These are phyloP conservation scores for Drosophila longiperda DNA, from an alignment of 2,888 invertebrate genomes.

Conservation along the genomic window DNA sequence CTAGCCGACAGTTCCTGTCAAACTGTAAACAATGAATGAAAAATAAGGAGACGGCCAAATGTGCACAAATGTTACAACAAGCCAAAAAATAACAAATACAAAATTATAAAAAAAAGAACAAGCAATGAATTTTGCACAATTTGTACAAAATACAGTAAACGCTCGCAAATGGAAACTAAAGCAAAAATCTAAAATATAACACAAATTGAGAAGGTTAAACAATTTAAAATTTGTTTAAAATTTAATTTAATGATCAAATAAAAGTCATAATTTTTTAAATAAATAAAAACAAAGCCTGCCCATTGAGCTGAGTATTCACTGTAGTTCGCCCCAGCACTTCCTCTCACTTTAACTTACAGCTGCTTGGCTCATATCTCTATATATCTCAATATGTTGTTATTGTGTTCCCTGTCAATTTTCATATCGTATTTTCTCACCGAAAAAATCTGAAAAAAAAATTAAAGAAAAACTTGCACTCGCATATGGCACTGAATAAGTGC, in stretches of 20 bases:
- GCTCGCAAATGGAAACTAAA: neutral
- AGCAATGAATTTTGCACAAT: slow-evolving; percentile 48
- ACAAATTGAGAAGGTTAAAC: neutral
- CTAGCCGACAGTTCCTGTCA: slow-evolving; percentile 35
- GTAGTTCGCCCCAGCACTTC: neutral
- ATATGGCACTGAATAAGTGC: slow-evolving; percentile 60
- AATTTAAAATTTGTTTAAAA: neutral
- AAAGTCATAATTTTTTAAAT: neutral
- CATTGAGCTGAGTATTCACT: neutral
- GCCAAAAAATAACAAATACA: slow-evolving; percentile 28
- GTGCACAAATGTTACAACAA: slow-evolving; percentile 67
- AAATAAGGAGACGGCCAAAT: slow-evolving; percentile 69
- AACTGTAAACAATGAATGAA: slow-evolving; percentile 57
- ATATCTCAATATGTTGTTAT: slow-evolving; percentile 29
- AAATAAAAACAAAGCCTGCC: neutral
- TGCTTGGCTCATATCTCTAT: slow-evolving; percentile 24
- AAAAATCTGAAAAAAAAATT: slow-evolving; percentile 5
- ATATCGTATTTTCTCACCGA: slow-evolving; percentile 64
- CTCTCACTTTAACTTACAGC: slow-evolving; percentile 9
- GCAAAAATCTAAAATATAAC: neutral
- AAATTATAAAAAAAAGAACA: slow-evolving; percentile 30
- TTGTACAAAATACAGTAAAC: slow-evolving; percentile 47
- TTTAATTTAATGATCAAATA: neutral
- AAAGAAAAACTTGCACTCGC: slow-evolving; percentile 65
- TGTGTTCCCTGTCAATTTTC: slow-evolving; percentile 66